Evolutionary conservation across 2,888 invertebrate species (phyloP), one percentile per base, ranked within the genome.

Genomic region (Hydraecia micacea): DNA sequence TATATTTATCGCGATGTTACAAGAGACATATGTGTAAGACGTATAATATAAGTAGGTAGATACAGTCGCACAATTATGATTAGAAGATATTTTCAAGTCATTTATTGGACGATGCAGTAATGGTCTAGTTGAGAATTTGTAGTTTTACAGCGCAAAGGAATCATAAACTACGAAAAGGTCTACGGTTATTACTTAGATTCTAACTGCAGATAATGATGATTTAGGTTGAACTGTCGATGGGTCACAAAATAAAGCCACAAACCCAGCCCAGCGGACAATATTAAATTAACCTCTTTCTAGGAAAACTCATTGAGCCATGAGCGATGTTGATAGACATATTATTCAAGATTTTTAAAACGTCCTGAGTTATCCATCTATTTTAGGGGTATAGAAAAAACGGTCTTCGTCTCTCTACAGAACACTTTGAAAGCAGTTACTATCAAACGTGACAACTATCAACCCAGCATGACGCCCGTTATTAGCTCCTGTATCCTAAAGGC

Each of bases 381-480:
- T 8, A 15, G 18, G 28, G 18, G 8, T 62, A 15, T 28, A 60
- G 60, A 62, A 62, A 62, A 62, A 18, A 62, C 18, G 15, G 60
- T 3, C 8, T 32, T 18, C 28, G 8, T 21, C 32, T 18, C 7
- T 32, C 18, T 62, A 62, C 9, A 21, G 9, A 66, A 52, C 25
- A 9, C 39, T 36, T 11, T 55, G 18, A 42, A 67, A 42, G 32
- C 7, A 62, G 77, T 28, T 42, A 70, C 46, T 63, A 39, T n/a
- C 49, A 21, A 79, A 65, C 42, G 42, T 63, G 3, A 25, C 25
- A 73, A 32, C 42, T 49, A 68, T 36, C 32, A 63, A 28, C 39
- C 52, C 80, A 66, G 74, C 63, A 73, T 66, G 85, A 13, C 52
- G 11, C 28, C 18, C 13, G 52, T 68, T 67, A 70, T 78, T 67